phyloP scores from a whole-genome alignment of 1,140 invertebrate species.

The Oncopodura yosiiana region DNA sequence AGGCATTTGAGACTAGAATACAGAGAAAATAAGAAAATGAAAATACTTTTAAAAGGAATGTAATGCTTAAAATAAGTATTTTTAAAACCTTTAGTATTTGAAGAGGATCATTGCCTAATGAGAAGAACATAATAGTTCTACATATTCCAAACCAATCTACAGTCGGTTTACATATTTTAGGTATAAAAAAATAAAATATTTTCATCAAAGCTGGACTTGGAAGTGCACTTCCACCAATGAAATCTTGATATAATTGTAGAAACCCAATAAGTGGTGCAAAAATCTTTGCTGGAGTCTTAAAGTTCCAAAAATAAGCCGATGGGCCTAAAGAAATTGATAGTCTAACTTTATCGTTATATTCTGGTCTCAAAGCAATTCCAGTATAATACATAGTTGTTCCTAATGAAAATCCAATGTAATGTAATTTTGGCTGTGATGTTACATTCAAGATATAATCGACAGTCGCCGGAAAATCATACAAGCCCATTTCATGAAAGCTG shows the following conservation, averaged over 20 bases:
- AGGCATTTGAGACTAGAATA: conserved; percentile 1
- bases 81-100: conserved; percentile 1
- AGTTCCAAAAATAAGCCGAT: conserved; percentile 15
- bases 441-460: conserved; percentile 53
- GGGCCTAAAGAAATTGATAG: conserved; percentile 17
- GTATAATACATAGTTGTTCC: conserved; percentile 41
- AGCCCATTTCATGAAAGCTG: conserved; percentile 57
- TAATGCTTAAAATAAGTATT: no score
- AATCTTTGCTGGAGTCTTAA: conserved; percentile 11
- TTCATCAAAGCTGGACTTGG: neutral
- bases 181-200: neutral
- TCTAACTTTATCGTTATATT: conserved; percentile 54
- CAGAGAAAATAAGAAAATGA: neutral
- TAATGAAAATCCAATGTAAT: conserved; percentile 53
- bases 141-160: conserved; percentile 1
- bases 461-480: conserved; percentile 61
- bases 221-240: conserved; percentile 1
- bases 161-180: neutral
- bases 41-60: neutral
- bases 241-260: conserved; percentile 5
- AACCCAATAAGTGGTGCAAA: conserved; percentile 1
- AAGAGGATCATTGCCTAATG: neutral
- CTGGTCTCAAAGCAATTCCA: conserved; percentile 44
- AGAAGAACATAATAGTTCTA: neutral
- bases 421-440: conserved; percentile 46